Evolutionary conservation across 2,888 invertebrate species (phyloP).

Genomic region (Rhamnusium bicolor): DNA sequence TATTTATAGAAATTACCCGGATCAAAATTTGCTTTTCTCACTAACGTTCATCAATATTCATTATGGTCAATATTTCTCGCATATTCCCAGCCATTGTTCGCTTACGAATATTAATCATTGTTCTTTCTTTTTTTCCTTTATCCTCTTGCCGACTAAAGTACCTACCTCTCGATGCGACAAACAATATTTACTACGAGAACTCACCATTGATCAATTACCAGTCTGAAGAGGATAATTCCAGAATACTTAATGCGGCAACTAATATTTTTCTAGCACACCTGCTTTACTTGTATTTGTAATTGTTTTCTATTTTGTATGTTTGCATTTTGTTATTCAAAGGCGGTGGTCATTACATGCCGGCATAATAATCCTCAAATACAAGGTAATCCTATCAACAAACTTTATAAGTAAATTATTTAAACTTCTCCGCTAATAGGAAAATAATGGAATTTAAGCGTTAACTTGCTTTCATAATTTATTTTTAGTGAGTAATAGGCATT

Average conservation of each 20-base stretch:
- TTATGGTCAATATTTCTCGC: slow-evolving; percentile 10
- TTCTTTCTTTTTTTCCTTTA: neutral
- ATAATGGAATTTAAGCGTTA: slow-evolving; percentile 12
- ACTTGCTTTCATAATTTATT: slow-evolving; percentile 12
- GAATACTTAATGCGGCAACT: neutral
- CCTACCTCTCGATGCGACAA: neutral
- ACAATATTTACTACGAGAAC: neutral
- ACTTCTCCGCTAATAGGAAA: slow-evolving; percentile 16
- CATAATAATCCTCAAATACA: slow-evolving; percentile 6
- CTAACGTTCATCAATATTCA: slow-evolving; percentile 2
- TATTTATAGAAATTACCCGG: neutral
- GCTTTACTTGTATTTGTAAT: neutral
- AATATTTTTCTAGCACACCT: slow-evolving; percentile 2
- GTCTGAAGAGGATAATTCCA: neutral
- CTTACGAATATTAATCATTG: slow-evolving; percentile 2
- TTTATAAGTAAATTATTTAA: slow-evolving; percentile 15
- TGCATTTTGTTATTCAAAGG: slow-evolving; percentile 14
- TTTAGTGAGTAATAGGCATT: neutral
- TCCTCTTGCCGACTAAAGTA: neutral
- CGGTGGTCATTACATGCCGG: slow-evolving; percentile 2
- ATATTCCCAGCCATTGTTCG: neutral
- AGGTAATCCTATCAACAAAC: slow-evolving; percentile 16
- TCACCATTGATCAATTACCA: neutral
- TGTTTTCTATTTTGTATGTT: slow-evolving; percentile 11
- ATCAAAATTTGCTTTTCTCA: slow-evolving; percentile 2